phyloP scores from a whole-genome alignment of 2,113 vertebrate species.

The Ia io region DNA sequence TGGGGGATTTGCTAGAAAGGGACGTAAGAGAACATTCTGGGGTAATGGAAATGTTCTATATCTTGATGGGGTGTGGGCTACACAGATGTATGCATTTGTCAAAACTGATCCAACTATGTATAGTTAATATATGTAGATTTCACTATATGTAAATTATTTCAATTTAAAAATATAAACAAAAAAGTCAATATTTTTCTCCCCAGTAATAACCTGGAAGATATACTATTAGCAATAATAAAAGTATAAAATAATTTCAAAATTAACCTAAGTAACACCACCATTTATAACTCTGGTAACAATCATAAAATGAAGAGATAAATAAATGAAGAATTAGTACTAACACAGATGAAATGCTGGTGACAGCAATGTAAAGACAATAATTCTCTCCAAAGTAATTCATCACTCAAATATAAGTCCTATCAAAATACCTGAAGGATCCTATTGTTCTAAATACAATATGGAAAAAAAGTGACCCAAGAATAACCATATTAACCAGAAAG shows the following conservation, averaged over 20 bases:
- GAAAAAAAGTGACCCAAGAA: neutral
- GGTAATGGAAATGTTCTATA: neutral
- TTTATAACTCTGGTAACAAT: neutral
- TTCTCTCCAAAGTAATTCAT: neutral
- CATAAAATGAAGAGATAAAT: neutral
- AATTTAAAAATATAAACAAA: constrained; percentile 3
- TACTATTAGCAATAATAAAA: neutral
- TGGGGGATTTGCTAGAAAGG: neutral
- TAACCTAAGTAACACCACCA: neutral
- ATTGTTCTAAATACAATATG: neutral
- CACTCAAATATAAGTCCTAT: neutral
- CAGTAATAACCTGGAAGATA: neutral
- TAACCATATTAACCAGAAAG: neutral
- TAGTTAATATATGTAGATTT: neutral
- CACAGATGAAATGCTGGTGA: neutral
- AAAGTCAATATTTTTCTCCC: neutral
- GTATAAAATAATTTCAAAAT: neutral
- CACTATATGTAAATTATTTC: neutral
- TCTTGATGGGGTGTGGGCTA: neutral
- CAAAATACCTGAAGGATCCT: neutral
- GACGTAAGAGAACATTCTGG: neutral
- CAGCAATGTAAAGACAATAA: neutral
- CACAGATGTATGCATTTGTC: neutral
- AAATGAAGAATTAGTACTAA: neutral
- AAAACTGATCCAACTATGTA: neutral